Base-by-base conservation (phyloP, 2,113 vertebrate genomes). In the Axis porcinus region DNA sequence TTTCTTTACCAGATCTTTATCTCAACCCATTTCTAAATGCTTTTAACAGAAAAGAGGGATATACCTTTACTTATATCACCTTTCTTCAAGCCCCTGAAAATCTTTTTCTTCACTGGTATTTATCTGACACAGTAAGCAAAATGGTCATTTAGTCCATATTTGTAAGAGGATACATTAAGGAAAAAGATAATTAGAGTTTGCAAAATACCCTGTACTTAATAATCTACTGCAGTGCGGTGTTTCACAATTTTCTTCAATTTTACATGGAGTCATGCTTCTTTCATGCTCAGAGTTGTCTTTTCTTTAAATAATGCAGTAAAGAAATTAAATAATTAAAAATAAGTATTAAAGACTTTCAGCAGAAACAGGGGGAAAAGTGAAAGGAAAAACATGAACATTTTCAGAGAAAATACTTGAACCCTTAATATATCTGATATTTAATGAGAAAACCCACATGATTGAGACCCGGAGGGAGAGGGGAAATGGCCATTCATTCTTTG, bases 291-390 rank as follows among this genome's bases (percentile, higher is more conserved):
- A 93, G 57, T 33, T 90, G 36, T 84, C 85, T 97, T 92, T 97
- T 91, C 92, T 96, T 98, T 97, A 96, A 97, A 97, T 95, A 96
- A 97, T 95, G 89, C 88, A 98, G 57, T 76, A 81, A 96, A 96
- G 67, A 96, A 96, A 98, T 97, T 96, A 97, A 97, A 96, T 96
- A 97, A 97, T 96, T 97, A 93, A 98, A 95, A 54, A 55, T 81
- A 74, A 54, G 7, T 78, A 45, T 96, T 93, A 88, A 97, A 87
- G 70, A 78, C 43, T 92, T 97, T 86, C 50, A 78, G n/a, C 16
- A 93, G 50, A 28, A 96, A 88, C 84, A 4, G 5, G 43, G 17
- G 33, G 9, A 28, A 62, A n/a, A 79, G 8, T 57, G n/a, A 87
- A 87, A 87, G 70, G 25, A 97, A 96, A 90, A 30, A 94, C 81